Conservation (phyloP, 2,888 invertebrate species). For the Candidula unifasciata region DNA sequence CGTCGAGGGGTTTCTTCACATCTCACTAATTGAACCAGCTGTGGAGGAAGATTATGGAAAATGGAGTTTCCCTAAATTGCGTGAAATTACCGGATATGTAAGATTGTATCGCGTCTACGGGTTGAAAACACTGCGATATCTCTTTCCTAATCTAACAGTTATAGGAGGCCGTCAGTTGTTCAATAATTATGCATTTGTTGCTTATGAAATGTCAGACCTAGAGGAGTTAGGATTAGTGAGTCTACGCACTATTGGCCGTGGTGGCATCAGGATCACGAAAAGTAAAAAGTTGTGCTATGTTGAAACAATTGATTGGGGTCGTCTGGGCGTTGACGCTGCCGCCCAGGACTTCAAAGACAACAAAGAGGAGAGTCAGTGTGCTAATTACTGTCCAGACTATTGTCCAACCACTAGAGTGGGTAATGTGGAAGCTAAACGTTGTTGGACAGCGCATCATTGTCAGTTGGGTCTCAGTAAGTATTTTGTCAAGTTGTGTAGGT, state of each 20-base stretch:
- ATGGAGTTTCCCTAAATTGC: slow-evolving; percentile 88
- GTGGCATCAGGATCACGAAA: slow-evolving; percentile 92
- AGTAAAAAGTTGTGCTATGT: slow-evolving; percentile 94
- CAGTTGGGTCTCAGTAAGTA: slow-evolving; percentile 75
- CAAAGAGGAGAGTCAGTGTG: slow-evolving; percentile 70
- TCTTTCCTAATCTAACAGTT: slow-evolving; percentile 95
- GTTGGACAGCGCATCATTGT: slow-evolving; percentile 77
- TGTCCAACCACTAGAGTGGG: slow-evolving; percentile 59
- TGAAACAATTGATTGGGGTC: slow-evolving; percentile 93
- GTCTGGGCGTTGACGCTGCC: slow-evolving; percentile 83
- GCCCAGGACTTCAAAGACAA: slow-evolving; percentile 84
- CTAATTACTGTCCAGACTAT: slow-evolving; percentile 64
- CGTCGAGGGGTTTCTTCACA: slow-evolving; percentile 93
- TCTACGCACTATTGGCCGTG: slow-evolving; percentile 85
- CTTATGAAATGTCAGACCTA: slow-evolving; percentile 86
- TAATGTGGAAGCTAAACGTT: slow-evolving; percentile 60
- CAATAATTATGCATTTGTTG: slow-evolving; percentile 90
- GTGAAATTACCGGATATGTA: slow-evolving; percentile 94
- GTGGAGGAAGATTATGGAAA: slow-evolving; percentile 82
- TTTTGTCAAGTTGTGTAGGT: neutral
- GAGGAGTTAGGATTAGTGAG: slow-evolving; percentile 85
- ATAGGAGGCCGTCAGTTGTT: slow-evolving; percentile 92
- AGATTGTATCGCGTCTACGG: slow-evolving; percentile 90
- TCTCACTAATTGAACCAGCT: slow-evolving; percentile 86
- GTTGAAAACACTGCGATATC: slow-evolving; percentile 86